These are phyloP conservation scores for Oscheius onirici DNA, from an alignment of 2,888 invertebrate genomes.

Conservation along the genomic window DNA sequence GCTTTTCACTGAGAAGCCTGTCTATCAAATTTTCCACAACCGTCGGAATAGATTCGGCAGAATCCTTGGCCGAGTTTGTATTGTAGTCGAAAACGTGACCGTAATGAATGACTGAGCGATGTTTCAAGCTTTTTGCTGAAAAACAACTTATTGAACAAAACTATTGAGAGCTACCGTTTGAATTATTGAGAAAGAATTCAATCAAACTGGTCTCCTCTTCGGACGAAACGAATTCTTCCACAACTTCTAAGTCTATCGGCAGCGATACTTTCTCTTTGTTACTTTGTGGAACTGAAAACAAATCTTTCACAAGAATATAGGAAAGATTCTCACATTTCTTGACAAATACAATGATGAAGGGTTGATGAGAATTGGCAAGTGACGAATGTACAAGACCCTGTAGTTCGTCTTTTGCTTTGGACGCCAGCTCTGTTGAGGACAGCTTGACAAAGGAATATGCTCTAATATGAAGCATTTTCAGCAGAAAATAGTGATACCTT, in stretches of 20 bases:
- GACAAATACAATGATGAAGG: slow-evolving; percentile 55
- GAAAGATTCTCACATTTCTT: slow-evolving; percentile 40
- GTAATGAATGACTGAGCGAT: slow-evolving; percentile 67
- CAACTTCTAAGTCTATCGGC: slow-evolving; percentile 54
- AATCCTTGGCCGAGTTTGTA: slow-evolving; percentile 53
- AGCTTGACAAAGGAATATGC: slow-evolving; percentile 60
- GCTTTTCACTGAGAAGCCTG: slow-evolving; percentile 37
- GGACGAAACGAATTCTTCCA: slow-evolving; percentile 53
- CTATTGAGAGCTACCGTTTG: too few relatives aligned
- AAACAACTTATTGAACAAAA: not conserved
- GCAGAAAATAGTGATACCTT: slow-evolving; percentile 26
- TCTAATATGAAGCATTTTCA: slow-evolving; percentile 23
- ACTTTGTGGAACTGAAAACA: slow-evolving; percentile 47
- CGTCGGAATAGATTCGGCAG: slow-evolving; percentile 51
- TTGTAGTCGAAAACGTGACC: slow-evolving; percentile 67
- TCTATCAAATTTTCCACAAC: slow-evolving; percentile 47
- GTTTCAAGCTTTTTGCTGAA: slow-evolving; percentile 54
- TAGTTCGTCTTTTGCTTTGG: slow-evolving; percentile 40
- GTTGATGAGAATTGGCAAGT: slow-evolving; percentile 52
- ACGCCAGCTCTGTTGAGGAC: slow-evolving; percentile 39
- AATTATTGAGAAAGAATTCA: slow-evolving; percentile 37
- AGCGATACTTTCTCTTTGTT: slow-evolving; percentile 37
- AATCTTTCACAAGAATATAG: not conserved
- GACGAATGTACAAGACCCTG: slow-evolving; percentile 45
- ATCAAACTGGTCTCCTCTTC: slow-evolving; percentile 43